Evolutionary conservation across 2,888 invertebrate genomes (phyloP).

Genomic region (Uloborus plumipes): DNA sequence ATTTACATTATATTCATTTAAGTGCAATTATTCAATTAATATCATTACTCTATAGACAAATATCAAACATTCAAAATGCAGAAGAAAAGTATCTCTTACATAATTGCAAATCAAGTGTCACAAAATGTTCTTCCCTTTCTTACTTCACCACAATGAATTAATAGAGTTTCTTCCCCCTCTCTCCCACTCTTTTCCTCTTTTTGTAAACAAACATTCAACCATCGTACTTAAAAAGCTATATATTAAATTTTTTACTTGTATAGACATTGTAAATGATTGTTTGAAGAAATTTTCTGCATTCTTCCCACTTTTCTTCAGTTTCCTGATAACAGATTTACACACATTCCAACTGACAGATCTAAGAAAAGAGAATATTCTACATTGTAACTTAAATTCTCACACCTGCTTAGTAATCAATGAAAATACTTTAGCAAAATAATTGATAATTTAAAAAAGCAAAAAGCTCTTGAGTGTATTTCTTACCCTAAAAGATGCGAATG

Average conservation of each 20-base stretch:
- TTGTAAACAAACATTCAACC: too few relatives aligned
- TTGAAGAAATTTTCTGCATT: slow-evolving; percentile 37
- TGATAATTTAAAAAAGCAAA: slow-evolving; percentile 5
- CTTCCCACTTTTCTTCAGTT: slow-evolving; percentile 24
- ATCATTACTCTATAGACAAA: too few relatives aligned
- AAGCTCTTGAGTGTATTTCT: neutral
- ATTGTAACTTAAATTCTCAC: neutral
- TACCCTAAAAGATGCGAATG: slow-evolving; percentile 20
- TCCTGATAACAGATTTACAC: slow-evolving; percentile 27
- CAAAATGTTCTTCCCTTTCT: too few relatives aligned
- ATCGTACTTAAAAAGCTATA: too few relatives aligned
- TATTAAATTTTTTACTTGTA: slow-evolving; percentile 17
- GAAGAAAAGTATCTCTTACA: too few relatives aligned
- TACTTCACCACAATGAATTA: too few relatives aligned
- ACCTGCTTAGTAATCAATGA: neutral
- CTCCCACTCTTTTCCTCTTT: too few relatives aligned
- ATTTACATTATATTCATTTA: too few relatives aligned
- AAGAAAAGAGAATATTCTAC: neutral
- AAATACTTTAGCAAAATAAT: neutral
- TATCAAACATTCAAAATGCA: too few relatives aligned
- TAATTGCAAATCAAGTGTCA: too few relatives aligned
- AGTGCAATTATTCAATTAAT: too few relatives aligned
- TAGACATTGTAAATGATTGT: slow-evolving; percentile 22
- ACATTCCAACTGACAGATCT: slow-evolving; percentile 46
- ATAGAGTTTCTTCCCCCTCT: too few relatives aligned